Conservation (phyloP, 2,113 vertebrate species). For the Azemiops feae region DNA sequence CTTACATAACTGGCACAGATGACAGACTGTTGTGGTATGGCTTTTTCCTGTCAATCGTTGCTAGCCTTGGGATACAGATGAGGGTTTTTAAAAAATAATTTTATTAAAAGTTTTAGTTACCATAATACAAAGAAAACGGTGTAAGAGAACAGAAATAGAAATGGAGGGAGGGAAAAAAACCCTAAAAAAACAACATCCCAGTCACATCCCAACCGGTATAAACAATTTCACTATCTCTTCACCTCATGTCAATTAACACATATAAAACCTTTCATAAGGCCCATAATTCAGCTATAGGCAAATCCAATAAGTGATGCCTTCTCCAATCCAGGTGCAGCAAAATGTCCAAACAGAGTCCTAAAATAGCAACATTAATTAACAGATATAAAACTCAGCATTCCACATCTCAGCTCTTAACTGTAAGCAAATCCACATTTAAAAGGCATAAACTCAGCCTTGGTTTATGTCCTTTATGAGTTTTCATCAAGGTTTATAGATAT, state of each 20-base stretch:
- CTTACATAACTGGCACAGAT: not conserved
- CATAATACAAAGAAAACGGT: not conserved
- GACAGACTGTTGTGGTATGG: not conserved
- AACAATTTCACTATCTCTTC: not conserved
- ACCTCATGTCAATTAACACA: not conserved
- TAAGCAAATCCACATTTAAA: not conserved
- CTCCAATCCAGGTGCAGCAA: not conserved
- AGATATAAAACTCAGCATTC: not conserved
- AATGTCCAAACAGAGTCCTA: not conserved
- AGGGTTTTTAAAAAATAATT: not conserved
- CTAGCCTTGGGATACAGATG: not conserved
- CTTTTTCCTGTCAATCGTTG: not conserved
- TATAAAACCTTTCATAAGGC: not conserved
- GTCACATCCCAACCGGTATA: not conserved
- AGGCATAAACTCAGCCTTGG: not conserved
- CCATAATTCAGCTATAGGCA: not conserved
- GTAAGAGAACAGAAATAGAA: not conserved
- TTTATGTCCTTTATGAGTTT: not conserved
- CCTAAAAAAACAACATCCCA: not conserved
- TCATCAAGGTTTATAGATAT: not conserved
- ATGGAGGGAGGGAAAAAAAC: not conserved
- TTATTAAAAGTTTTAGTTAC: not conserved
- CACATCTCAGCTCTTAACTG: not conserved
- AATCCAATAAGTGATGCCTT: not conserved
- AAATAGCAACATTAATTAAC: not conserved